Conservation (phyloP, 2,888 invertebrate genomes). For the Lochmaea crataegi region DNA sequence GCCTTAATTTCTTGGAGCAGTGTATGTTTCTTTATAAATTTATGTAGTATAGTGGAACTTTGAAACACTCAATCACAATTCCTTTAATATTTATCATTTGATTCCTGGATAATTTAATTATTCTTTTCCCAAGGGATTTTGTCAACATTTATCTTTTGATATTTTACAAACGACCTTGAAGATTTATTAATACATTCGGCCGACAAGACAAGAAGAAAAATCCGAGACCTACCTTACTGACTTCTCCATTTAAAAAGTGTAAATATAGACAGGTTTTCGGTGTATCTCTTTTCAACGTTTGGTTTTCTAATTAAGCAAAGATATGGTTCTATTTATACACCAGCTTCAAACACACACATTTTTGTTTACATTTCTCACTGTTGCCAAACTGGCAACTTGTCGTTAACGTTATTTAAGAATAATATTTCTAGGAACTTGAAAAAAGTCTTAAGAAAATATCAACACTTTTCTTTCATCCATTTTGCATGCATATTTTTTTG, state of each 20-base stretch:
- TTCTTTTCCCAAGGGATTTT: no score
- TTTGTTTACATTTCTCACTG: slow-evolving; percentile 29
- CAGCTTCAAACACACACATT: slow-evolving; percentile 30
- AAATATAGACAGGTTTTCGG: slow-evolving; percentile 42
- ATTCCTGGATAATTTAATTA: no score
- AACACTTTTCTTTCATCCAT: no score
- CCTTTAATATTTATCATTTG: no score
- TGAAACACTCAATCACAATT: no score
- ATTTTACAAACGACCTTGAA: slow-evolving; percentile 18
- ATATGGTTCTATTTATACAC: slow-evolving; percentile 38
- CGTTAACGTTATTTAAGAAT: not conserved
- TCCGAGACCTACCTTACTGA: slow-evolving; percentile 18
- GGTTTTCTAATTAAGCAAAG: slow-evolving; percentile 44
- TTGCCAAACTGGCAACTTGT: slow-evolving; percentile 8
- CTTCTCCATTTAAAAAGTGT: slow-evolving; percentile 39
- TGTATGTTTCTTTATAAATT: no score
- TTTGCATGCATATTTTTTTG: no score
- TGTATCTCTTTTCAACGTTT: slow-evolving; percentile 42
- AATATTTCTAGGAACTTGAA: no score
- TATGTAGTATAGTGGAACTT: no score
- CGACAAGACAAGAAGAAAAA: slow-evolving; percentile 17
- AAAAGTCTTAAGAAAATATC: no score
- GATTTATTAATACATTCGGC: slow-evolving; percentile 18
- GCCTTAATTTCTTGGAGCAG: no score
- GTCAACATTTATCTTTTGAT: not conserved